Conservation (phyloP, 2,113 vertebrate genomes). For the Semicossyphus pulcher region DNA sequence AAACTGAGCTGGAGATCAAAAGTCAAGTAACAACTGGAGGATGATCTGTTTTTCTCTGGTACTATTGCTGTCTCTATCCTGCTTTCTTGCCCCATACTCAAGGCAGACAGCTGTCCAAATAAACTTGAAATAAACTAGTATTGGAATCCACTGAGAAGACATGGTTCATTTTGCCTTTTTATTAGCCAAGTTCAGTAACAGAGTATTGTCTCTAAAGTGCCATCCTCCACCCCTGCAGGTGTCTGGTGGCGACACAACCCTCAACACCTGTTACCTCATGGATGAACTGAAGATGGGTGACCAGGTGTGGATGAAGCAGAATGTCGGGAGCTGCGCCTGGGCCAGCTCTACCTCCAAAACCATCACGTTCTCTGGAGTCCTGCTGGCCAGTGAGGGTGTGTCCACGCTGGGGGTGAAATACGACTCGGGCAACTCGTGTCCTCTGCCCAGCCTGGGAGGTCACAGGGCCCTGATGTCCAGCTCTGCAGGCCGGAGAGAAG, state of each 20-base stretch:
- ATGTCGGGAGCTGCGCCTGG: constrained; percentile 15
- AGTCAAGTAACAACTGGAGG: too few relatives aligned
- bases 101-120: too few relatives aligned
- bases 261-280: constrained; percentile 49
- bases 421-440: constrained; percentile 5
- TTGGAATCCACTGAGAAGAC: too few relatives aligned
- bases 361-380: constrained; percentile 49
- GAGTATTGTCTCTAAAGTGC: not conserved
- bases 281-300: constrained; percentile 16
- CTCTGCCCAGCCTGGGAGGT: not conserved
- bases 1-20: too few relatives aligned
- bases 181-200: not conserved
- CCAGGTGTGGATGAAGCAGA: constrained; percentile 31
- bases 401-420: constrained; percentile 21
- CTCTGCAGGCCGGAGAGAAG: not conserved
- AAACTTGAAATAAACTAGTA: not conserved
- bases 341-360: constrained; percentile 26
- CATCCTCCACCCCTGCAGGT: constrained; percentile 2
- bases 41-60: too few relatives aligned
- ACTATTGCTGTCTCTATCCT: too few relatives aligned
- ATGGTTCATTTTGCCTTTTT: not conserved
- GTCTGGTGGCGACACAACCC: constrained; percentile 14
- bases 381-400: constrained; percentile 17
- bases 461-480: not conserved
- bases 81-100: too few relatives aligned